A percentile compares a stretch with the other conserved stretches of the same genome.
Evolutionary conservation across 92 coral and sea anemone genomes (phyloP).

Genomic region (Montipora capitata): DNA sequence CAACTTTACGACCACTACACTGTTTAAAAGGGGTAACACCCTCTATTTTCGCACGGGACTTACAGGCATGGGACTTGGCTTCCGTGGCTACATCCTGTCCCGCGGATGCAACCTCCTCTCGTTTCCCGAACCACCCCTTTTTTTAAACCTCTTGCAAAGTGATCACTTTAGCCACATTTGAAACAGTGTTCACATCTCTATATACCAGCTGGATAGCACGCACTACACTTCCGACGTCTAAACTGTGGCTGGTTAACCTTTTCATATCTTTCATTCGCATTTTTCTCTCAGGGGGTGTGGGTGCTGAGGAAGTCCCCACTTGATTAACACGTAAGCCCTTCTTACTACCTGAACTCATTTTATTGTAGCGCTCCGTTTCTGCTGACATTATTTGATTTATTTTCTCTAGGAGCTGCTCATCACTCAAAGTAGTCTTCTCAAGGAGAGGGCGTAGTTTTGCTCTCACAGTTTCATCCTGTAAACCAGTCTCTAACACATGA

Average conservation of each 20-base stretch:
- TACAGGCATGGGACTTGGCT: constrained; percentile 44
- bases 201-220: no score
- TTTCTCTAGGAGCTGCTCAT: constrained; percentile 30
- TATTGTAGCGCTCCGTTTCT: neutral
- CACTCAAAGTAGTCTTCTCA: constrained; percentile 54
- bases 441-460: constrained; percentile 63
- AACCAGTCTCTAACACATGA: constrained; percentile 61
- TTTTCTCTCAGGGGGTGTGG: no score
- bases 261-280: no score
- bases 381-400: neutral
- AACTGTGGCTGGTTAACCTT: no score
- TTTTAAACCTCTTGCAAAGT: constrained; percentile 73
- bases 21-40: constrained; percentile 20
- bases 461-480: constrained; percentile 55
- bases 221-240: no score
- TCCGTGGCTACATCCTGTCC: constrained; percentile 76
- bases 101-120: constrained; percentile 68
- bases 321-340: neutral
- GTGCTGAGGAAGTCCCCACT: neutral
- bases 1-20: constrained; percentile 72
- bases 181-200: constrained; percentile 29
- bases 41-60: constrained; percentile 57
- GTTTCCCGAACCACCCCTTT: constrained; percentile 52
- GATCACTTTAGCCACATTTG: constrained; percentile 44
- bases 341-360: neutral